Conservation (phyloP, 2,888 invertebrate species). For the Cantharis lateralis region DNA sequence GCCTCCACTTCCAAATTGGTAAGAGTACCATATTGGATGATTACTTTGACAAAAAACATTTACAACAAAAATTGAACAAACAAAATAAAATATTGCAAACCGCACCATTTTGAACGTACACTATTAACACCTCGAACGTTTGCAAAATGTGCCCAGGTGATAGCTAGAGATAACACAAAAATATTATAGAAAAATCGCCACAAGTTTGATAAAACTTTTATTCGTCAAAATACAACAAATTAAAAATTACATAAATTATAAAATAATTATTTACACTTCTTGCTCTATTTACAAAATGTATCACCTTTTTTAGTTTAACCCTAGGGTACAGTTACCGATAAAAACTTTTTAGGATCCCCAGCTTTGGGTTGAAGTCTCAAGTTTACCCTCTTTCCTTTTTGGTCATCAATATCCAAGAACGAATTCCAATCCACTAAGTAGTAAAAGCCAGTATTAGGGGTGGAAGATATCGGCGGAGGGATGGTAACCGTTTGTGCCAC, state of each 20-base stretch:
- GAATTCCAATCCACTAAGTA: slow-evolving; percentile 87
- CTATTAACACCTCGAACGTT: not conserved
- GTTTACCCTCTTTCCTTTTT: slow-evolving; percentile 72
- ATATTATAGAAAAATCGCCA: not conserved
- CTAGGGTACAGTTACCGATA: slow-evolving; percentile 74
- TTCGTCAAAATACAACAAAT: not conserved
- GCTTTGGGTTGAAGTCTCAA: slow-evolving; percentile 80
- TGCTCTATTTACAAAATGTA: not conserved
- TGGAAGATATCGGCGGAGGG: slow-evolving; percentile 58
- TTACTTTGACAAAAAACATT: not conserved
- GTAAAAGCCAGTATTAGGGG: slow-evolving; percentile 77
- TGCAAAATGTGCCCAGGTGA: not conserved
- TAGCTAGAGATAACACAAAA: not conserved
- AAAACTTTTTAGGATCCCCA: slow-evolving; percentile 79
- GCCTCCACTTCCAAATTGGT: slow-evolving; percentile 48
- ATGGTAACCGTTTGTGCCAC: slow-evolving; percentile 61
- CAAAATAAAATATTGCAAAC: not conserved
- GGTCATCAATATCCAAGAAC: slow-evolving; percentile 81
- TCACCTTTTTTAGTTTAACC: slow-evolving; percentile 33
- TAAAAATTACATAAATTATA: not conserved
- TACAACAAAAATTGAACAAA: slow-evolving; percentile 23
- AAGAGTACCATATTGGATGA: slow-evolving; percentile 45
- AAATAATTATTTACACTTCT: not conserved
- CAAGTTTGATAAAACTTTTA: not conserved
- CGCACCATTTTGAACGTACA: not conserved